Conservation (phyloP, 2,888 invertebrate species). For the Aphidius colemani region DNA sequence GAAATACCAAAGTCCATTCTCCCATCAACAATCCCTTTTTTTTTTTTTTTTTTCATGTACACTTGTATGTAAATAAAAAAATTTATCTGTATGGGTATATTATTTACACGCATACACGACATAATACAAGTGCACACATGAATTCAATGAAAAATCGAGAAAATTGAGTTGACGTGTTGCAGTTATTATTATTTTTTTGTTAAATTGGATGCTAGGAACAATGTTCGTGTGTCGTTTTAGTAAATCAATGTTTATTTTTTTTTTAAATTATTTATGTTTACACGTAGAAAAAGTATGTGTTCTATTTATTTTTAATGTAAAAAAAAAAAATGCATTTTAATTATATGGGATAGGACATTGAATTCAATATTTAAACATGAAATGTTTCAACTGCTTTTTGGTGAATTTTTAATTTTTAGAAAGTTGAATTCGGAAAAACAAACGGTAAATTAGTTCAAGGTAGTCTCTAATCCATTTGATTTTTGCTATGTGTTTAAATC, state of each 20-base stretch:
- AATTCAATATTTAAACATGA: no score
- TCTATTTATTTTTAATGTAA: no score
- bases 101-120: not conserved
- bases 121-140: conserved; percentile 12
- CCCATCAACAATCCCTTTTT: conserved; percentile 28
- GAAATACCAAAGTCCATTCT: conserved; percentile 29
- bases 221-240: conserved; percentile 20
- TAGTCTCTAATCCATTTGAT: no score
- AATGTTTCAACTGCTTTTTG: no score
- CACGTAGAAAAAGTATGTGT: no score
- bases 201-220: conserved; percentile 24
- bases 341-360: no score
- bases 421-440: no score
- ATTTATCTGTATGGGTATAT: conserved; percentile 9
- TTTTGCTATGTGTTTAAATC: no score
- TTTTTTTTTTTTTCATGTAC: conserved; percentile 26
- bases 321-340: no score
- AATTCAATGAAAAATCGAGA: conserved; percentile 35
- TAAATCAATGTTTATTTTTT: conserved; percentile 37
- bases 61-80: conserved; percentile 8
- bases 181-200: conserved; percentile 15
- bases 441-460: no score
- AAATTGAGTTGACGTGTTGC: conserved; percentile 32
- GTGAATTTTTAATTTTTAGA: no score
- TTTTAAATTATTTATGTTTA: conserved; percentile 4